Conservation (phyloP, 2,113 vertebrate genomes). For the Guaruba guarouba region DNA sequence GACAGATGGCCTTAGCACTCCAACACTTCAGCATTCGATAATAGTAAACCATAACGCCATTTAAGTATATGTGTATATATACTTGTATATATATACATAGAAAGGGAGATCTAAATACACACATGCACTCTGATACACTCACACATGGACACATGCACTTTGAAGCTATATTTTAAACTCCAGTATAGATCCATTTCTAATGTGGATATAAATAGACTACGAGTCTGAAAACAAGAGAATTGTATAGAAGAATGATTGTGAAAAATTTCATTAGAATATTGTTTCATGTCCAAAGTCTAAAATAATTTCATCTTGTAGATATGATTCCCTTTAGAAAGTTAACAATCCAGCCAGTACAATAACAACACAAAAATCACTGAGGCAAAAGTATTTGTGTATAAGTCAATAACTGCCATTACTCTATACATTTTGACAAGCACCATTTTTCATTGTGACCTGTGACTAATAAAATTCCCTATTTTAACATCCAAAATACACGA, state of each 20-base stretch:
- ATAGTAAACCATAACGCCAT: background rate
- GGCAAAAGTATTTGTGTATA: background rate
- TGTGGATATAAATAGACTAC: background rate
- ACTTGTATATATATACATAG: background rate
- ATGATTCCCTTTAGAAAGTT: conserved; percentile 54
- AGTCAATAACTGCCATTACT: conserved; percentile 15
- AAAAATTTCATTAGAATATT: conserved; percentile 16
- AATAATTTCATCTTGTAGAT: conserved; percentile 21
- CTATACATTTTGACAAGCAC: conserved; percentile 49
- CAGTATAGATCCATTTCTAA: conserved; percentile 16
- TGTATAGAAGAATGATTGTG: background rate
- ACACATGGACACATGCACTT: background rate
- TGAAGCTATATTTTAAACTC: conserved; percentile 9
- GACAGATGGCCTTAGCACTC: background rate
- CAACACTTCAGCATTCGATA: background rate
- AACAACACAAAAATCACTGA: conserved; percentile 4
- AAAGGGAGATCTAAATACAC: background rate
- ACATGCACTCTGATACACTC: background rate
- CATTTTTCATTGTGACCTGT: background rate
- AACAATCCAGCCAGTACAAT: conserved; percentile 13
- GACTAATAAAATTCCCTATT: background rate
- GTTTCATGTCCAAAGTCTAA: conserved; percentile 20
- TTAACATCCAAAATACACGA: background rate
- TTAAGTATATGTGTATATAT: background rate
- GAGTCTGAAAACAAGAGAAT: background rate